Base-by-base conservation (phyloP, 2,113 vertebrate genomes). In the Oncorhynchus gorbuscha region DNA sequence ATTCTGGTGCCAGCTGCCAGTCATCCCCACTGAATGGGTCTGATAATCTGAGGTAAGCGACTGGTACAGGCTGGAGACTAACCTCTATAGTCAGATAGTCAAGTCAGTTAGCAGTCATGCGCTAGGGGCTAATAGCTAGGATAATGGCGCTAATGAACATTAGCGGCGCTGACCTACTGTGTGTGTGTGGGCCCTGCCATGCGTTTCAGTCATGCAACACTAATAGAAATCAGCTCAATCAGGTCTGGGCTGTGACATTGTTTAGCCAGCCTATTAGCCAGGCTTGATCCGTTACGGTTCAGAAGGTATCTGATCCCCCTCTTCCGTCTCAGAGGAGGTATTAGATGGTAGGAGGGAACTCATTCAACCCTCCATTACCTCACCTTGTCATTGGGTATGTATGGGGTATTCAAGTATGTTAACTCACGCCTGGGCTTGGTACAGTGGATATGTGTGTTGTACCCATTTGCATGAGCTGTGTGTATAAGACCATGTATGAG, bases 131-230 rank as follows among this genome's bases (percentile, higher is more conserved):
- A 83, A 86, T 84, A 80, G 82, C 45, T 49, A 83, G 24, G n/a
- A 78, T 91, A 86, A 91, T 81, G 79, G 73, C 45, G 72, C 82
- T 86, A 79, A 84, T 80, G 61, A 76, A 77, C 74, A 18, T 39
- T n/a, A 85, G 79, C 73, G 66, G 64, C 77, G 64, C 75, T 70
- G 39, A 6, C 39, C 39, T 11, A 45, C 51, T 4, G 39, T 45
- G 39, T 45, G 39, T 35, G 51, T 55, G 51, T 18, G 3, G 12
- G 51, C 14, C 51, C 51, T 55, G 26, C 32, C 20, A 16, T 76
- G 76, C 75, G 76, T 85, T 65, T 26, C 74, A 68, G 83, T 83
- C 81, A 84, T 72, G 78, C 86, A 79, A 66, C 5, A 68, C 77
- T 35, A 72, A 84, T 68, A 74, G 66, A 85, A 80, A 79, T 67